Evolutionary conservation across 1,140 invertebrate genomes (phyloP).

Genomic region (Drosophila bipectinata): DNA sequence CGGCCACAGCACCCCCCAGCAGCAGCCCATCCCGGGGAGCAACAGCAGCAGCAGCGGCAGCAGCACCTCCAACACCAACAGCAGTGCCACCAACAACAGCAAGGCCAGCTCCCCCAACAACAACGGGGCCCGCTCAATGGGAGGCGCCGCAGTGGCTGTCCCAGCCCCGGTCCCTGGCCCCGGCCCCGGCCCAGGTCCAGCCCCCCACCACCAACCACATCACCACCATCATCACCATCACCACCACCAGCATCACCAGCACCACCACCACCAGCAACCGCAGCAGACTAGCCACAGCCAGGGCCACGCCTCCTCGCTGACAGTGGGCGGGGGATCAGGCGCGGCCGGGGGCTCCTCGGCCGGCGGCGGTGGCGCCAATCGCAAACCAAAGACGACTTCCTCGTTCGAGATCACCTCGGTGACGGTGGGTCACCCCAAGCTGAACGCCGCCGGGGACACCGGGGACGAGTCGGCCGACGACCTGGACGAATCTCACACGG

Average conservation of each 20-base stretch:
- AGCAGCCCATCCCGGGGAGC: slow-evolving; percentile 17
- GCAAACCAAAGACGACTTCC: slow-evolving; percentile 86
- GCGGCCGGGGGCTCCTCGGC: slow-evolving; percentile 19
- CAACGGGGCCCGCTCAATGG: slow-evolving; percentile 56
- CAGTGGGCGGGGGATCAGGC: slow-evolving; percentile 20
- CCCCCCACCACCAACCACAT: slow-evolving; percentile 35
- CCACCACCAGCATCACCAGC: slow-evolving; percentile 45
- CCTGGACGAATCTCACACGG: slow-evolving; percentile 96
- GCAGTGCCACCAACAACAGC: slow-evolving; percentile 11
- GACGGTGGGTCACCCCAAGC: slow-evolving; percentile 87
- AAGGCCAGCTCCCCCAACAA: slow-evolving; percentile 79
- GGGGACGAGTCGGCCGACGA: slow-evolving; percentile 97
- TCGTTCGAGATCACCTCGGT: slow-evolving; percentile 97
- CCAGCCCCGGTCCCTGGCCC: slow-evolving; percentile 11
- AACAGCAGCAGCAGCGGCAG: slow-evolving; percentile 22
- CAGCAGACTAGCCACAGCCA: slow-evolving; percentile 74
- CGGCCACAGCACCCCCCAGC: slow-evolving; percentile 31
- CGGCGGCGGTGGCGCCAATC: slow-evolving; percentile 32
- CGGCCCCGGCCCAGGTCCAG: slow-evolving; percentile 30
- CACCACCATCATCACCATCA: slow-evolving; percentile 48
- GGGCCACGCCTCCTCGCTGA: slow-evolving; percentile 53
- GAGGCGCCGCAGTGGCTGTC: slow-evolving; percentile 19
- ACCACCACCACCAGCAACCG: slow-evolving; percentile 44
- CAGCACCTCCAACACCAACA: slow-evolving; percentile 1
- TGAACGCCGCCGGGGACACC: slow-evolving; percentile 90